Conservation (phyloP, 2,113 vertebrate genomes). For the Ophthalmolycus amberensis region DNA sequence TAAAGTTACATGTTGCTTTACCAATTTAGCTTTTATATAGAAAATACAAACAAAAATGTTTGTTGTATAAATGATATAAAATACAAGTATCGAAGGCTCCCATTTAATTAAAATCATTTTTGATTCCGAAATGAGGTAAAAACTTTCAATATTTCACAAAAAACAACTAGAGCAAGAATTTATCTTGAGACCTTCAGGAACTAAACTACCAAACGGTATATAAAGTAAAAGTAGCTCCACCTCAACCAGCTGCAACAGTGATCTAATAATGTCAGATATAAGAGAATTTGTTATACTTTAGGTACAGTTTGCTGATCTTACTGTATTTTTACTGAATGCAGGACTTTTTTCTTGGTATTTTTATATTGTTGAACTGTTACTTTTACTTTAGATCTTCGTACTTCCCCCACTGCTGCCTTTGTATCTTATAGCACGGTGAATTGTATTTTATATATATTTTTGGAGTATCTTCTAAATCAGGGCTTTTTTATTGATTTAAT, state of each 20-base stretch:
- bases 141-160: no score
- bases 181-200: no score
- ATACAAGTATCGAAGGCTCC: not conserved
- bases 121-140: not conserved
- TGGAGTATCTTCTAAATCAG: not conserved
- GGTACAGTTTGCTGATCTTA: not conserved
- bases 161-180: no score
- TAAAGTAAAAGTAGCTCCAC: no score
- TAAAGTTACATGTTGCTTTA: not conserved
- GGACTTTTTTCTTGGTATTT: not conserved
- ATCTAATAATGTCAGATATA: no score
- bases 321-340: not conserved
- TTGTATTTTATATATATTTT: not conserved
- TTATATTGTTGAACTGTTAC: not conserved
- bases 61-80: not conserved
- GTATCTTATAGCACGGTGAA: not conserved
- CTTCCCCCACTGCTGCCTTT: not conserved
- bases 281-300: not conserved
- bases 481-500: not conserved
- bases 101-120: not conserved
- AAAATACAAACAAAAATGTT: not conserved
- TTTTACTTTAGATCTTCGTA: not conserved
- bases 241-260: no score
- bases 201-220: no score
- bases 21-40: not conserved